Conservation (phyloP, 2,113 vertebrate species). For the Nanorana parkeri region DNA sequence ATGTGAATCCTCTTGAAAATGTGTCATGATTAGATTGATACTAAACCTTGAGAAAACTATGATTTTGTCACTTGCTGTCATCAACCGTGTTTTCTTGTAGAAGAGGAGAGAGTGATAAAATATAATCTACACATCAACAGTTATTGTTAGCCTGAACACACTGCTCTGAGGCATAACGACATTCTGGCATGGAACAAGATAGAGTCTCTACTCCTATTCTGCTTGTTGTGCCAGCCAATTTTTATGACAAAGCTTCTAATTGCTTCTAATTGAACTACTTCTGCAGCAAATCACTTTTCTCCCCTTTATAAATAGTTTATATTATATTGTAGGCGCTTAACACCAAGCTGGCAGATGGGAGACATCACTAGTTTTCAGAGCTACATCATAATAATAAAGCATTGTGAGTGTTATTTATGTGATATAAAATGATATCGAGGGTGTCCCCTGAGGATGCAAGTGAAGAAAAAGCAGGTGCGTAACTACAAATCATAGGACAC, state of each 20-base stretch:
- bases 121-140: conserved; percentile 62
- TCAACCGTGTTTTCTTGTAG: background rate
- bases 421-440: too few relatives aligned
- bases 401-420: too few relatives aligned
- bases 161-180: conserved; percentile 59
- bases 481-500: too few relatives aligned
- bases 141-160: conserved; percentile 57
- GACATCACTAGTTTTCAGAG: too few relatives aligned
- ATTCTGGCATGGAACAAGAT: conserved; percentile 23
- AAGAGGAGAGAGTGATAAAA: conserved; percentile 60
- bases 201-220: background rate
- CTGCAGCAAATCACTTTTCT: conserved; percentile 21
- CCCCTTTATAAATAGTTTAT: conserved; percentile 29
- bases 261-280: conserved; percentile 51
- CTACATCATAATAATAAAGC: too few relatives aligned
- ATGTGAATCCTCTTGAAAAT: conserved; percentile 11
- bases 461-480: too few relatives aligned
- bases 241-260: conserved; percentile 46
- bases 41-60: conserved; percentile 18
- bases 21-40: conserved; percentile 34
- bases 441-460: too few relatives aligned
- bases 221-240: background rate
- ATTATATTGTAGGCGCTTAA: background rate
- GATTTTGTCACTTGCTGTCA: conserved; percentile 17
- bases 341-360: too few relatives aligned